These are phyloP conservation scores for Dicyrtomina minuta DNA, from an alignment of 2,888 invertebrate species.

Conservation along the genomic window DNA sequence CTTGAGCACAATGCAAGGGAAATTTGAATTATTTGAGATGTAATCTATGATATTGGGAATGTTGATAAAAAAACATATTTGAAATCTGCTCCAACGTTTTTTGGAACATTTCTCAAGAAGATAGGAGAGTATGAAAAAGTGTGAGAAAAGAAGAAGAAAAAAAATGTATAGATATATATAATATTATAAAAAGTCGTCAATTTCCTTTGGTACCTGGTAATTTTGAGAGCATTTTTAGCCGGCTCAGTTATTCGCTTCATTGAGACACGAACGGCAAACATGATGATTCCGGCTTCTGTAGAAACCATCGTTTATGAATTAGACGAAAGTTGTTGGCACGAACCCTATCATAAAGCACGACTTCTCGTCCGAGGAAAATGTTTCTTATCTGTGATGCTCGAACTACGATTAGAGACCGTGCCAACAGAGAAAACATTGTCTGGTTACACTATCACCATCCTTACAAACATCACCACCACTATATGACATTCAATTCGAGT, in stretches of 20 bases:
- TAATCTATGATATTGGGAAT: too few relatives aligned
- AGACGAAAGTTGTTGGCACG: constrained; percentile 23
- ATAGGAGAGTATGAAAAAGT: neutral
- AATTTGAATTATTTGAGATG: too few relatives aligned
- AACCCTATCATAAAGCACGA: constrained; percentile 9
- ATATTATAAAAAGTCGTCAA: neutral
- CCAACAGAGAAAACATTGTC: too few relatives aligned
- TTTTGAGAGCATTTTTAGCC: constrained; percentile 52
- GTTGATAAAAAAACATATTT: too few relatives aligned
- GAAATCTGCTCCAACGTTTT: too few relatives aligned
- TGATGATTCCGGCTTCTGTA: constrained; percentile 48
- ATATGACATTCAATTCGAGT: neutral
- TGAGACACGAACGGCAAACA: constrained; percentile 47
- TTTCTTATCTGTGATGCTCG: constrained; percentile 10
- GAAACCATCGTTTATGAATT: constrained; percentile 44
- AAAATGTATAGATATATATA: too few relatives aligned
- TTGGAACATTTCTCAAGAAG: too few relatives aligned
- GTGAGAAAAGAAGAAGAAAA: neutral
- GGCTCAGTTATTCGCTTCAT: constrained; percentile 51
- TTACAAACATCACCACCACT: neutral
- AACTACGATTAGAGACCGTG: neutral
- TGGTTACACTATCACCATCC: constrained; percentile 24
- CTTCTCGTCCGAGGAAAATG: constrained; percentile 6
- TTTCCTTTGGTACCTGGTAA: constrained; percentile 47
- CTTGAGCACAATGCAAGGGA: too few relatives aligned